A percentile compares a stretch with the other conserved stretches of the same genome.
Conservation (phyloP, 2,113 vertebrate species). For the Cygnus atratus region DNA sequence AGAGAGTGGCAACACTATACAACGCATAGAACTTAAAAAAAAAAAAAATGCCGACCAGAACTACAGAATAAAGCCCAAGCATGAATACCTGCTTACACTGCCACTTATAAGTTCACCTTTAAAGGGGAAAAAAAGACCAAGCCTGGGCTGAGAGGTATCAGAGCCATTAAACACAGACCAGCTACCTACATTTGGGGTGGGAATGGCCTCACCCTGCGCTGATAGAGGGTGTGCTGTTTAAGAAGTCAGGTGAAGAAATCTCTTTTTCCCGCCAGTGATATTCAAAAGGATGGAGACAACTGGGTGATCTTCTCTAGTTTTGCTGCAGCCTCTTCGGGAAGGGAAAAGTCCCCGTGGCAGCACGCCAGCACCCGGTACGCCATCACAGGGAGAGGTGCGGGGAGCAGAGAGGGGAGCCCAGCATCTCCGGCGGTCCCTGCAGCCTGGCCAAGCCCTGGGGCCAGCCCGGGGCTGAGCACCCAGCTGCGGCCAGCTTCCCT, state of each 20-base stretch:
- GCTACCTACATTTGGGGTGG: background rate
- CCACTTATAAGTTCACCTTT: background rate
- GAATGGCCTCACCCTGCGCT: rapidly evolving
- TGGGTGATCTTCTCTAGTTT: background rate
- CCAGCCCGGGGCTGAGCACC: background rate
- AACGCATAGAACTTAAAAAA: background rate
- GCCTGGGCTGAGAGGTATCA: background rate
- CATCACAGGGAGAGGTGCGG: background rate
- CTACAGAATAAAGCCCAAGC: background rate
- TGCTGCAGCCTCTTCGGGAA: background rate
- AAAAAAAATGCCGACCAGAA: background rate
- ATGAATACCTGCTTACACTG: background rate
- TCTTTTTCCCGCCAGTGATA: no score
- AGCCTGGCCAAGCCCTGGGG: background rate
- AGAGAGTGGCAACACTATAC: background rate
- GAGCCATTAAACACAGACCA: background rate
- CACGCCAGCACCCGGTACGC: background rate
- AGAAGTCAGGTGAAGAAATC: background rate
- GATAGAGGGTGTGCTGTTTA: background rate
- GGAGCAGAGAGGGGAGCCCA: background rate
- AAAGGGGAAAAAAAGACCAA: background rate
- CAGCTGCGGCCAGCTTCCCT: rapidly evolving
- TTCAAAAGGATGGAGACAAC: background rate
- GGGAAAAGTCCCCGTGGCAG: background rate
- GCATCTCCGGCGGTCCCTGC: rapidly evolving